These are phyloP conservation scores for Tricholauxania praeusta DNA, from an alignment of 2,888 invertebrate species.

Conservation along the genomic window DNA sequence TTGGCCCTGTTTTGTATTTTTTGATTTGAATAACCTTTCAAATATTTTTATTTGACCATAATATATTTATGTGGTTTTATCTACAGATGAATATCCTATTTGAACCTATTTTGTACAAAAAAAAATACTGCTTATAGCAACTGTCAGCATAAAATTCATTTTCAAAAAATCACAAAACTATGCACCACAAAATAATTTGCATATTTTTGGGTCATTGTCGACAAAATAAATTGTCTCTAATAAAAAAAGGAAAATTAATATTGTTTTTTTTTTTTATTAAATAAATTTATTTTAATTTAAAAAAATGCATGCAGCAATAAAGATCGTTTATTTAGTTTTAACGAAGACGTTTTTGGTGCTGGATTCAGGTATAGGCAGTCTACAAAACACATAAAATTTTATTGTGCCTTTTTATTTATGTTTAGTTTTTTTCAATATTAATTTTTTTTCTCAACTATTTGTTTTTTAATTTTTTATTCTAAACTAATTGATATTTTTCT, in stretches of 20 bases:
- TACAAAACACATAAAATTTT: slow-evolving; percentile 3
- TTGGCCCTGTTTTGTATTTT: too few species aligned
- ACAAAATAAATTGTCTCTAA: too few species aligned
- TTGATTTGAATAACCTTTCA: too few species aligned
- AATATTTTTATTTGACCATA: too few species aligned
- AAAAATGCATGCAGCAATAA: slow-evolving; percentile 82
- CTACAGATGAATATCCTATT: too few species aligned
- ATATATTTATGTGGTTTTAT: too few species aligned
- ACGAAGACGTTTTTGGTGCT: slow-evolving; percentile 78
- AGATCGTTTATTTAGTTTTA: slow-evolving; percentile 84
- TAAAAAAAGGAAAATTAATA: not conserved
- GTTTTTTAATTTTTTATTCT: slow-evolving; percentile 19
- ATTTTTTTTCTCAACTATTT: slow-evolving; percentile 15
- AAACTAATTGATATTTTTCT: slow-evolving; percentile 34
- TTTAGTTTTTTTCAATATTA: not conserved
- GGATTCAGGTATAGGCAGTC: slow-evolving; percentile 48
- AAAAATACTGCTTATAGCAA: too few species aligned
- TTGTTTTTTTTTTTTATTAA: not conserved
- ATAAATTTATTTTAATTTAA: not conserved
- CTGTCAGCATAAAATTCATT: too few species aligned
- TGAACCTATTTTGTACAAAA: too few species aligned
- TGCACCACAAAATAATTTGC: too few species aligned
- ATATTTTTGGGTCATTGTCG: too few species aligned
- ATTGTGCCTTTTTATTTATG: slow-evolving; percentile 1
- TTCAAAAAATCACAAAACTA: too few species aligned